phyloP scores from a whole-genome alignment of 2,888 invertebrate genomes.

The Dexiosoma caninum region DNA sequence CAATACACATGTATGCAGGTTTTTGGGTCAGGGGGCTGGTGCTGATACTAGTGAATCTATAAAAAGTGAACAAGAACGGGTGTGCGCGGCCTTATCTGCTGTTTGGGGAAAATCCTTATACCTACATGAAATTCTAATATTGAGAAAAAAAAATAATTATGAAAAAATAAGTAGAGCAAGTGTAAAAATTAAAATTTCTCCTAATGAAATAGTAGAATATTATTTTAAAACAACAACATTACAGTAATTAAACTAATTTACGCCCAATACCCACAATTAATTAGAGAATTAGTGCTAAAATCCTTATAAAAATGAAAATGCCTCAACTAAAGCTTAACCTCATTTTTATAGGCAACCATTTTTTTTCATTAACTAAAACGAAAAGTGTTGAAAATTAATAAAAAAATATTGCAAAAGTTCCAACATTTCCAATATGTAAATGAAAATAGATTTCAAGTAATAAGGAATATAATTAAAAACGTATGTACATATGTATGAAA shows the following conservation, averaged over 20 bases:
- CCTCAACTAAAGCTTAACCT: slow-evolving; percentile 46
- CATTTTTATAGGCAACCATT: slow-evolving; percentile 41
- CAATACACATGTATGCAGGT: slow-evolving; percentile 67
- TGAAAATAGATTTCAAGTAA: not conserved
- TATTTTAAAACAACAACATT: not conserved
- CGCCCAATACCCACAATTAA: not conserved
- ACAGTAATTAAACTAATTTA: not conserved
- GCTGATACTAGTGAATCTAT: slow-evolving; percentile 59
- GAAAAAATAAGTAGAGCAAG: slow-evolving; percentile 66
- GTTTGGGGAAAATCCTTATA: slow-evolving; percentile 68
- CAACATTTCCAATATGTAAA: not conserved
- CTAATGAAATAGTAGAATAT: not conserved
- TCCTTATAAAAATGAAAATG: slow-evolving; percentile 17
- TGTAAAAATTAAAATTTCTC: slow-evolving; percentile 62
- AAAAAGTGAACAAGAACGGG: slow-evolving; percentile 63
- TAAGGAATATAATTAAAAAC: no score
- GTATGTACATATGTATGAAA: no score
- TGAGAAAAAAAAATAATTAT: slow-evolving; percentile 38
- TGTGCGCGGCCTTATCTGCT: slow-evolving; percentile 62
- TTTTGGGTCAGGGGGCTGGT: slow-evolving; percentile 63
- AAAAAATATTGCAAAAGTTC: not conserved
- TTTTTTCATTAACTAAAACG: slow-evolving; percentile 8
- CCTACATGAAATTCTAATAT: slow-evolving; percentile 66
- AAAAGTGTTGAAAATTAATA: slow-evolving; percentile 4
- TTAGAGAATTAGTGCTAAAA: slow-evolving; percentile 26